Percentiles rank a stretch among this genome's conserved stretches.
phyloP scores from a whole-genome alignment of 1,140 invertebrate genomes.

The Drosophila subobscura region DNA sequence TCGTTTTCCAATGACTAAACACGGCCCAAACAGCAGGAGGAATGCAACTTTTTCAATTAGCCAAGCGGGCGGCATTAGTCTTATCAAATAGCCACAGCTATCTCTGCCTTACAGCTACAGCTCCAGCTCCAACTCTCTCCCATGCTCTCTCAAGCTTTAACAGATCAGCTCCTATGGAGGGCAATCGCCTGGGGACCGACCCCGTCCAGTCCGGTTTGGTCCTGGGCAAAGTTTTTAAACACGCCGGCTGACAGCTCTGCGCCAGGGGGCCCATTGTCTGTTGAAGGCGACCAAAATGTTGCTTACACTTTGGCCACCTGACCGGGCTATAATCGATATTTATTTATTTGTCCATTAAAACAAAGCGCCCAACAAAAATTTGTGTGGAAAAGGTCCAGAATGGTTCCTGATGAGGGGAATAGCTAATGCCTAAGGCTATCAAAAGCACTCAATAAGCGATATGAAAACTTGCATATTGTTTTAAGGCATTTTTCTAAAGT shows the following conservation, averaged over 20 bases:
- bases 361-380: slow-evolving; percentile 49
- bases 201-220: slow-evolving; percentile 11
- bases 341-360: slow-evolving; percentile 69
- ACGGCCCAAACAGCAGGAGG: slow-evolving; percentile 21
- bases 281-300: slow-evolving; percentile 53
- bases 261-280: slow-evolving; percentile 53
- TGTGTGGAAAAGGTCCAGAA: neutral
- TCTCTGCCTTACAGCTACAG: slow-evolving; percentile 9
- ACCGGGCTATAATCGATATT: slow-evolving; percentile 65
- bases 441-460: slow-evolving; percentile 5
- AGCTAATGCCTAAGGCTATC: slow-evolving; percentile 21
- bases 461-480: no score
- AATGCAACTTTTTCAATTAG: slow-evolving; percentile 79
- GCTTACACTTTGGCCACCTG: slow-evolving; percentile 43
- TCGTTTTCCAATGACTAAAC: slow-evolving; percentile 45
- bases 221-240: slow-evolving; percentile 59
- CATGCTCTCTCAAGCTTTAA: slow-evolving; percentile 4
- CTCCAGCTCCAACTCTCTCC: neutral
- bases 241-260: slow-evolving; percentile 65
- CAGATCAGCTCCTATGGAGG: slow-evolving; percentile 26
- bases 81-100: slow-evolving; percentile 44
- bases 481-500: no score
- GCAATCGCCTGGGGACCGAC: slow-evolving; percentile 56
- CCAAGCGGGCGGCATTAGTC: slow-evolving; percentile 53
- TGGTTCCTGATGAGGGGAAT: slow-evolving; percentile 2